A percentile compares a stretch with the other conserved stretches of the same genome.
Conservation (phyloP, 2,113 vertebrate species). For the Mixornis gularis region DNA sequence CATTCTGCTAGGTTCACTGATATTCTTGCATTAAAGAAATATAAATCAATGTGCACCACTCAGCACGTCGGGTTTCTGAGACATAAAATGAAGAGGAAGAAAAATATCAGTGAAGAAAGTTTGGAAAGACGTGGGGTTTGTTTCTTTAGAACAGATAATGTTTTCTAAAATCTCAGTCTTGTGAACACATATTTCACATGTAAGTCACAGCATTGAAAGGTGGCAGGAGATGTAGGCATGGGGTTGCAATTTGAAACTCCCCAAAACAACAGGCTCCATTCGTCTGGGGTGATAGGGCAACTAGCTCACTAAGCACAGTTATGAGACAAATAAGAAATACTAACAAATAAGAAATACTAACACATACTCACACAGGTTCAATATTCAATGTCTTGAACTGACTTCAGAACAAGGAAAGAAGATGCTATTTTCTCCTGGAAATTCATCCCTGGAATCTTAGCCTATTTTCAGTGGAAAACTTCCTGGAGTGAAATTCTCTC, state of each 20-base stretch:
- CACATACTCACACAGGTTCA: background rate
- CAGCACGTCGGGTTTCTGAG: background rate
- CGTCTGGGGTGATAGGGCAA: background rate
- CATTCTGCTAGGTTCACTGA: background rate
- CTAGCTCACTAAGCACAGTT: background rate
- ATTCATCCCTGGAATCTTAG: background rate
- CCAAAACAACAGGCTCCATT: background rate
- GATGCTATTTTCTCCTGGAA: background rate
- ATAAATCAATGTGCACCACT: background rate
- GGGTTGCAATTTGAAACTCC: background rate
- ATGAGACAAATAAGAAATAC: background rate
- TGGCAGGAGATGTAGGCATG: background rate
- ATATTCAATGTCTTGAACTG: background rate
- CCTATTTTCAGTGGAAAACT: background rate
- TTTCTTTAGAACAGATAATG: background rate
- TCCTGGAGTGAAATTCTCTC: background rate
- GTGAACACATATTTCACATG: background rate
- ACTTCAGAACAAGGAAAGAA: background rate
- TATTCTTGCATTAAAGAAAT: conserved; percentile 1
- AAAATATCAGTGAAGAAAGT: background rate
- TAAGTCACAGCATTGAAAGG: background rate
- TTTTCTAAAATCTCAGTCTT: background rate
- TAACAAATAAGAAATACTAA: background rate
- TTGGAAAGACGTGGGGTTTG: background rate
- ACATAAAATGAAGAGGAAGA: background rate